phyloP scores from a whole-genome alignment of 2,888 invertebrate species.

The Rhopalosiphum nymphaeae region DNA sequence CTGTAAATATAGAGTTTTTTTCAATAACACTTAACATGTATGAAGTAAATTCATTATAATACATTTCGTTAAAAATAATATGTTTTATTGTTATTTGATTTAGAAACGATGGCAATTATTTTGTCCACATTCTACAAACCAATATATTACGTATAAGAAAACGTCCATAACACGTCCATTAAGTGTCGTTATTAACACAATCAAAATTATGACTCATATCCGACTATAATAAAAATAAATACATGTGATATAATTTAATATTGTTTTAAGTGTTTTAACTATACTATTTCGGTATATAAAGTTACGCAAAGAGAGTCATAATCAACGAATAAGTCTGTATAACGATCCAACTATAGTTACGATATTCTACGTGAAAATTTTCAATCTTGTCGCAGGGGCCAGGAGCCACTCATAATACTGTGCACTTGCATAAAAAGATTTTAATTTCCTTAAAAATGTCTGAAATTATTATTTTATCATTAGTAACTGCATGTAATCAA shows the following conservation, averaged over 20 bases:
- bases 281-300: neutral
- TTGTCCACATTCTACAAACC: neutral
- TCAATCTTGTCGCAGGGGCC: neutral
- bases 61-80: neutral
- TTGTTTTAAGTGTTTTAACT: neutral
- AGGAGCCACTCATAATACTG: neutral
- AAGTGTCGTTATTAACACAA: constrained; percentile 16
- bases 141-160: neutral
- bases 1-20: neutral
- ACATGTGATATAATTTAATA: neutral
- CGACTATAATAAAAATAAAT: neutral
- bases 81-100: neutral
- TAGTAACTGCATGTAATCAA: neutral
- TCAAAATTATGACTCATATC: constrained; percentile 12
- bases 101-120: neutral
- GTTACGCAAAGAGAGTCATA: neutral
- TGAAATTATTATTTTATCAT: neutral
- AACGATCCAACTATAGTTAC: neutral
- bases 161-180: neutral
- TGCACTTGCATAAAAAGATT: neutral
- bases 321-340: neutral
- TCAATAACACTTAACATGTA: neutral
- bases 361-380: neutral
- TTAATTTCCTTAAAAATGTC: neutral
- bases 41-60: neutral